Evolutionary conservation across 2,113 vertebrate species (phyloP).

Genomic region (Marmota flaviventris): DNA sequence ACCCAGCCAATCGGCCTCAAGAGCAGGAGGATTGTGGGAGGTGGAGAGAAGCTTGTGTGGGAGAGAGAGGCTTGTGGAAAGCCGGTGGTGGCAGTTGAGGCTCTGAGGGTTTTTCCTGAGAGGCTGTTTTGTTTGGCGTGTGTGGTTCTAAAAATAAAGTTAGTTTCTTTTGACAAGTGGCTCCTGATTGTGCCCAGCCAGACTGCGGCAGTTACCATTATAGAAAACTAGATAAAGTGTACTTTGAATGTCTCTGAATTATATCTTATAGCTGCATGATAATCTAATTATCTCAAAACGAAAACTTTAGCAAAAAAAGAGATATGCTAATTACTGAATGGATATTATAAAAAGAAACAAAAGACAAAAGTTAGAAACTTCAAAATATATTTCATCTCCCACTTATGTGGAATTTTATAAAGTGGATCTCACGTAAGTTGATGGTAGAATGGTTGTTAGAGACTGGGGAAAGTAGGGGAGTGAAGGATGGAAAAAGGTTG

Average conservation of each 20-base stretch:
- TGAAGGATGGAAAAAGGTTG: background rate
- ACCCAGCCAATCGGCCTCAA: too few relatives aligned
- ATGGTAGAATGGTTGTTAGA: background rate
- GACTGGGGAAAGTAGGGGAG: background rate
- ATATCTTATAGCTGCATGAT: slow-evolving; percentile 25
- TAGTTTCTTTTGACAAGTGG: too few relatives aligned
- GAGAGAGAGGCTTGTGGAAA: too few relatives aligned
- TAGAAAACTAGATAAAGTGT: background rate
- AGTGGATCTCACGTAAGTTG: background rate
- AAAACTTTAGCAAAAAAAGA: background rate
- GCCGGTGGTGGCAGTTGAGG: too few relatives aligned
- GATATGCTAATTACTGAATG: background rate
- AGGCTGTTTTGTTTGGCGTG: too few relatives aligned
- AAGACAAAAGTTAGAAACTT: background rate
- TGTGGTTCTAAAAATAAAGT: too few relatives aligned
- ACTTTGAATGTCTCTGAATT: background rate
- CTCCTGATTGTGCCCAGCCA: too few relatives aligned
- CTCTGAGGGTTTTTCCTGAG: too few relatives aligned
- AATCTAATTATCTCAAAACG: slow-evolving; percentile 28
- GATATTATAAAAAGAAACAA: background rate
- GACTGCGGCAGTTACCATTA: slow-evolving; percentile 14
- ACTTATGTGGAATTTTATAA: background rate
- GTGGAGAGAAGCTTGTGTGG: too few relatives aligned
- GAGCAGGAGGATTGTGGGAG: too few relatives aligned
- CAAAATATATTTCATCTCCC: background rate